A percentile compares a stretch with the other conserved stretches of the same genome.
Evolutionary conservation across 2,113 vertebrate genomes (phyloP).

Genomic region (Eidolon helvum): DNA sequence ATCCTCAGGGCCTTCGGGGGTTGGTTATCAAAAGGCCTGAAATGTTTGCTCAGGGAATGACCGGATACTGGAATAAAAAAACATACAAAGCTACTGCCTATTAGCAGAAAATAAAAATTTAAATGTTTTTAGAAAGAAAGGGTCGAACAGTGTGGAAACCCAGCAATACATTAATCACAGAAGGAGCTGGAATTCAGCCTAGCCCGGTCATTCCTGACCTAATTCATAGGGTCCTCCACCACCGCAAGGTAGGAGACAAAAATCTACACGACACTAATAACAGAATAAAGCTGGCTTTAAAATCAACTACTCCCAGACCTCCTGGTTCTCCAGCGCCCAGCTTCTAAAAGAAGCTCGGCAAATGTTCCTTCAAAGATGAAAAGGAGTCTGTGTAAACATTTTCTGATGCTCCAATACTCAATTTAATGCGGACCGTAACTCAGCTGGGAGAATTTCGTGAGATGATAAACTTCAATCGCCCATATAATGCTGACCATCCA

Average conservation of each 20-base stretch:
- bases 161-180: not conserved
- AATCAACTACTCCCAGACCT: not conserved
- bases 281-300: not conserved
- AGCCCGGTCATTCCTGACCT: not conserved
- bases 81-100: not conserved
- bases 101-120: not conserved
- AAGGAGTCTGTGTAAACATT: not conserved
- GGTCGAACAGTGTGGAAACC: not conserved
- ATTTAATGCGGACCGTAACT: not conserved
- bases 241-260: not conserved
- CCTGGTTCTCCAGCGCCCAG: not conserved
- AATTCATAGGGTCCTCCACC: not conserved
- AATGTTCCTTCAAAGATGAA: not conserved
- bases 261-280: not conserved
- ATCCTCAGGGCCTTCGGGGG: not conserved
- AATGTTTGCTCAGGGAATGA: conserved; percentile 1
- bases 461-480: not conserved
- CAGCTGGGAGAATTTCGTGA: not conserved
- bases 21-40: not conserved
- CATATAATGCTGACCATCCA: not conserved
- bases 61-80: not conserved
- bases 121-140: not conserved
- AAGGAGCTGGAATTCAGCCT: not conserved
- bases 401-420: not conserved
- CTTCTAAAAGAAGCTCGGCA: not conserved